Percentiles rank a stretch among this genome's conserved stretches.
Evolutionary conservation across 1,140 invertebrate species (phyloP).

Genomic region (Pararge aegeria): DNA sequence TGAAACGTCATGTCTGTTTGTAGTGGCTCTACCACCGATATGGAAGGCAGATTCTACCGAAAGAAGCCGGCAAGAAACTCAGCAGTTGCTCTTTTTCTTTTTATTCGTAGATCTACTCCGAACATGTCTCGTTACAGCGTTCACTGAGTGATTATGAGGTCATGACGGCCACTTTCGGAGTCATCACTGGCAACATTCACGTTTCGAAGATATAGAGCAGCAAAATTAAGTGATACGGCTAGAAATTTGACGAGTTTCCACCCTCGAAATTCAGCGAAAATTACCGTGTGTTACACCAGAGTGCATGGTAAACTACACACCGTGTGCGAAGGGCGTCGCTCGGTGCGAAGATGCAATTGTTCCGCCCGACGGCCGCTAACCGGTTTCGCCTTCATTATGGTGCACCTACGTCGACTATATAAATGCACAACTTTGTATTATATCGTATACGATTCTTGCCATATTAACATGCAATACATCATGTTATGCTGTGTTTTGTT

Average conservation of each 20-base stretch:
- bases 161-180: too few species aligned
- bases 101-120: too few species aligned
- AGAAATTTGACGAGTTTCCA: constrained; percentile 30
- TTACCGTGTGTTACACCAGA: constrained; percentile 17
- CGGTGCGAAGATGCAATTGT: constrained; percentile 55
- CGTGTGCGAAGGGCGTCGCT: constrained; percentile 28
- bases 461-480: not conserved
- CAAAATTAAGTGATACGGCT: not conserved
- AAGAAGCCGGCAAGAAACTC: too few species aligned
- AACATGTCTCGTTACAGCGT: too few species aligned
- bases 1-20: too few species aligned
- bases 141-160: too few species aligned
- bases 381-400: constrained; percentile 48
- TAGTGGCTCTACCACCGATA: too few species aligned
- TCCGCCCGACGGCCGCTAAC: constrained; percentile 46
- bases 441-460: not conserved
- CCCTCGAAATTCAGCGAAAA: constrained; percentile 35
- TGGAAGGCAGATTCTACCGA: too few species aligned
- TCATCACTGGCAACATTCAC: too few species aligned
- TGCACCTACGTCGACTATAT: too few species aligned
- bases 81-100: too few species aligned
- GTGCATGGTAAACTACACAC: constrained; percentile 32
- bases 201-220: too few species aligned
- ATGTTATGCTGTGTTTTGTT: not conserved
- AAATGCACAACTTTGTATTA: not conserved